phyloP scores from a whole-genome alignment of 2,797 vertebrate genomes.

The Enteromius viviparus region DNA sequence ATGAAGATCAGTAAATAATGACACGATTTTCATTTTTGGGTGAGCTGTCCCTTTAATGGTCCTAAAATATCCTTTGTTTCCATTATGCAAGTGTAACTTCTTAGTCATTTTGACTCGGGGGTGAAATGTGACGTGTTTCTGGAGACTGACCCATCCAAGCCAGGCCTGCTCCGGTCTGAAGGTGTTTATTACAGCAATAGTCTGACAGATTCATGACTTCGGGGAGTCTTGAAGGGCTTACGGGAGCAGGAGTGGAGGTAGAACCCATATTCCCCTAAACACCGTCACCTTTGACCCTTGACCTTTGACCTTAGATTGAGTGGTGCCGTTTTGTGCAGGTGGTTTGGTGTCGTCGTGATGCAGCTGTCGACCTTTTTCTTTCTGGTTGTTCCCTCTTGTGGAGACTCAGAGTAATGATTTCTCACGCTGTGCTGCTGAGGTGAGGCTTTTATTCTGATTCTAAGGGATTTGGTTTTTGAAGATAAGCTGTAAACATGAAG shows the following conservation, averaged over 20 bases:
- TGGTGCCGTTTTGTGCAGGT: conserved; percentile 76
- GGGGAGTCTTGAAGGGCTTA: neutral
- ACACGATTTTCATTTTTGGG: neutral
- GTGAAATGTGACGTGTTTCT: conserved; percentile 16
- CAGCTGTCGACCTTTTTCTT: conserved; percentile 55
- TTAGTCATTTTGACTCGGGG: neutral
- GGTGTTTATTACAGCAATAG: conserved; percentile 40
- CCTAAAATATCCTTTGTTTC: neutral
- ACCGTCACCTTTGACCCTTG: conserved; percentile 28
- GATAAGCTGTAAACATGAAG: conserved; percentile 18
- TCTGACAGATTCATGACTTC: neutral
- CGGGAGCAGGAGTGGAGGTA: conserved; percentile 1
- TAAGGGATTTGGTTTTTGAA: neutral
- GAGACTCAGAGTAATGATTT: conserved; percentile 32
- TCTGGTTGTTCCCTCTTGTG: conserved; percentile 34
- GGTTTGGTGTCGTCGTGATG: conserved; percentile 71
- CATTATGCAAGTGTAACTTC: neutral
- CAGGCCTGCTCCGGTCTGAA: neutral
- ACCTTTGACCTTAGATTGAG: conserved; percentile 55
- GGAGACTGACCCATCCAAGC: neutral
- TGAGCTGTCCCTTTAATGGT: neutral
- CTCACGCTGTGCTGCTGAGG: neutral
- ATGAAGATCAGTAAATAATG: neutral
- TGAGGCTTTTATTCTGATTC: neutral
- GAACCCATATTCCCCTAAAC: neutral